These are phyloP conservation scores for Enteromius mattozi DNA, from an alignment of 2,797 vertebrate genomes.

Conservation along the genomic window DNA sequence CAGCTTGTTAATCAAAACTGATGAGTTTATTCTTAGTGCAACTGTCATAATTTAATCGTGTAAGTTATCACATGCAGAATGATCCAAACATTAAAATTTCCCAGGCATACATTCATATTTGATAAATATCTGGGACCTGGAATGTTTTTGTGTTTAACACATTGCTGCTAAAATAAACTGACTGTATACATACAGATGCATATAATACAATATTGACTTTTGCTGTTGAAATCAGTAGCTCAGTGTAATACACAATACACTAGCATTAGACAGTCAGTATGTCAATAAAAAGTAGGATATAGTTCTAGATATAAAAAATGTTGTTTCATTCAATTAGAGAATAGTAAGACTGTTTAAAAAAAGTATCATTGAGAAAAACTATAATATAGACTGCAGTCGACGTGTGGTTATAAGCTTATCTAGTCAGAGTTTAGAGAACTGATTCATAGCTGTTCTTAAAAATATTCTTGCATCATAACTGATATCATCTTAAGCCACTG, in stretches of 20 bases:
- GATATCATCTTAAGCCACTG: not conserved
- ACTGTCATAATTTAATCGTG: not conserved
- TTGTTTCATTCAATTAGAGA: not conserved
- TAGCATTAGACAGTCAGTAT: not conserved
- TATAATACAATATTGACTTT: not conserved
- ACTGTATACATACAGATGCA: not conserved
- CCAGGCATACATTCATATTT: not conserved
- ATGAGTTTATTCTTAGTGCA: not conserved
- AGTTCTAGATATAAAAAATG: not conserved
- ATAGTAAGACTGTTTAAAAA: not conserved
- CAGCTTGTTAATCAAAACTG: not conserved
- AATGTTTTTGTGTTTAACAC: not conserved
- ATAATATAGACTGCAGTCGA: not conserved
- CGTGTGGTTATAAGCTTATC: not conserved
- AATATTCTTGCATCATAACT: not conserved
- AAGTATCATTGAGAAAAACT: not conserved
- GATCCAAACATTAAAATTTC: not conserved
- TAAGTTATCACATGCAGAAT: not conserved
- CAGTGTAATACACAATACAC: not conserved
- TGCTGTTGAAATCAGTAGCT: not conserved
- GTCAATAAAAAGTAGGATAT: not conserved
- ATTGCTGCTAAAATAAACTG: not conserved
- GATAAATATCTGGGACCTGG: not conserved
- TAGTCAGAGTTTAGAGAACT: not conserved
- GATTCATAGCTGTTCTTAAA: not conserved